Percentiles rank a stretch among this genome's conserved stretches.
Evolutionary conservation across 2,797 vertebrate genomes (phyloP).

Genomic region (Hydrophis major): DNA sequence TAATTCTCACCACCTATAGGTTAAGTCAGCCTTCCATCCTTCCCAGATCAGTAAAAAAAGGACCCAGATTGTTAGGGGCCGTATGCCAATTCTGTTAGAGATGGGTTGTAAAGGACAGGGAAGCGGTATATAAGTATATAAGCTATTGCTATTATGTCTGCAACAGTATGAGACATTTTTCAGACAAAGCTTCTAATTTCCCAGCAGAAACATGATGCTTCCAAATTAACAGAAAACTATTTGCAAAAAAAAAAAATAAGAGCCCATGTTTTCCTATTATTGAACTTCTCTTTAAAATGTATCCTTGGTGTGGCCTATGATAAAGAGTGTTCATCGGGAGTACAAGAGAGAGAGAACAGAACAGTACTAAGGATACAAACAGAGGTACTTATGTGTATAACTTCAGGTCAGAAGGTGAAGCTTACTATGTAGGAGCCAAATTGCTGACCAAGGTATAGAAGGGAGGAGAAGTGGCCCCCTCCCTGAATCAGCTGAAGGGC

Average conservation of each 20-base stretch:
- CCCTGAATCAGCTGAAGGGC: background rate
- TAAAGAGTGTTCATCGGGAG: constrained; percentile 24
- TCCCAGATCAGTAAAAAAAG: too few relatives aligned
- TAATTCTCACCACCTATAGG: too few relatives aligned
- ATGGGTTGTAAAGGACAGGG: too few relatives aligned
- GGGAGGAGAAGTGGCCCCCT: background rate
- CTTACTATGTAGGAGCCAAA: background rate
- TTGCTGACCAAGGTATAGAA: background rate
- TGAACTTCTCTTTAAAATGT: constrained; percentile 16
- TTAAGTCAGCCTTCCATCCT: too few relatives aligned
- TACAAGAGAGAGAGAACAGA: constrained; percentile 9
- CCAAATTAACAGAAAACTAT: constrained; percentile 11
- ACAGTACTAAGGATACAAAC: constrained; percentile 13
- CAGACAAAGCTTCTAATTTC: background rate
- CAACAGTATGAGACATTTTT: constrained; percentile 7
- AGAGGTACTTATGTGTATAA: constrained; percentile 10
- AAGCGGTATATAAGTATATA: too few relatives aligned
- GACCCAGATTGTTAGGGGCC: too few relatives aligned
- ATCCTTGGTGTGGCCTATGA: background rate
- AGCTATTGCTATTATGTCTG: background rate
- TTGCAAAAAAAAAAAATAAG: background rate
- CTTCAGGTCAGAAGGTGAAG: constrained; percentile 8
- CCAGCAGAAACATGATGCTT: constrained; percentile 4
- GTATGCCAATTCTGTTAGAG: too few relatives aligned
- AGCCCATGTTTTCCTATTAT: background rate